Conservation (phyloP, 2,797 vertebrate species). For the Sebastes glaucus region DNA sequence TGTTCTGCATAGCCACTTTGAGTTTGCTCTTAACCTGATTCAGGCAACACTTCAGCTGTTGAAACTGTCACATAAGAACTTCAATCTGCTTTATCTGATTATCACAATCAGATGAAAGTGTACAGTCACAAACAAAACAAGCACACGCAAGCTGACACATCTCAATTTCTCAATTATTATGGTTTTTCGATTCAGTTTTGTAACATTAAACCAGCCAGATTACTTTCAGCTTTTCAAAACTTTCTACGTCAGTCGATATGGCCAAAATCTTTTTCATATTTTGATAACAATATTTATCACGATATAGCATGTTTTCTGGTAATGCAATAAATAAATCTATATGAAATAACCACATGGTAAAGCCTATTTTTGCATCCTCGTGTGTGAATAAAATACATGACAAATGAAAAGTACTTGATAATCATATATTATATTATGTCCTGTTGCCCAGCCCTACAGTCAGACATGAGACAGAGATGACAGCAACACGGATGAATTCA, state of each 20-base stretch:
- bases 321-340: too few species aligned
- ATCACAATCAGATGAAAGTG: not conserved
- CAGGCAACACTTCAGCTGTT: too few species aligned
- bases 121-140: not conserved
- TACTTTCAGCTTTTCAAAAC: not conserved
- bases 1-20: not conserved
- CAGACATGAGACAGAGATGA: not conserved
- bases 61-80: too few species aligned
- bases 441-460: not conserved
- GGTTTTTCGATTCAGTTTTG: not conserved
- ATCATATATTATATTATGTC: too few species aligned
- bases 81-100: not conserved
- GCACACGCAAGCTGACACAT: not conserved
- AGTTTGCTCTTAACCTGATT: not conserved
- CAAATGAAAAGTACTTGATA: too few species aligned
- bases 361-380: fast-evolving
- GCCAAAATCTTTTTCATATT: too few species aligned
- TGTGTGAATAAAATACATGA: too few species aligned
- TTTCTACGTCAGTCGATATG: not conserved
- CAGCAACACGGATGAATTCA: not conserved
- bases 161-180: not conserved
- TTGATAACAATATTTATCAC: too few species aligned
- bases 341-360: too few species aligned
- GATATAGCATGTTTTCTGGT: too few species aligned
- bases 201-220: not conserved